phyloP scores from a whole-genome alignment of 1,140 invertebrate species.

The Coenobita brevimanus region DNA sequence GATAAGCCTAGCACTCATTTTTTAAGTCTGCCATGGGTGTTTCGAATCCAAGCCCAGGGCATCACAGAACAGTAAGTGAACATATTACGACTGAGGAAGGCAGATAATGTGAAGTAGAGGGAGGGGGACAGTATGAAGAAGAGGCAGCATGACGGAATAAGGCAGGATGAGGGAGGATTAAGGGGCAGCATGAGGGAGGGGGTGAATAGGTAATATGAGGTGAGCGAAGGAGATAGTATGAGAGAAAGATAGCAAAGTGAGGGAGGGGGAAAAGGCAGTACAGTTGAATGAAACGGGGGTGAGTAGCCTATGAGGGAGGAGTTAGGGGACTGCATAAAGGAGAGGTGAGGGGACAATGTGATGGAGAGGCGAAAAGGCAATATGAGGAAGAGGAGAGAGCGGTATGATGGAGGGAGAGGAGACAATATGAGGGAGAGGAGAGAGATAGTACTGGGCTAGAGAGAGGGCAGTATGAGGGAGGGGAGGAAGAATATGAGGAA shows the following conservation, averaged over 20 bases:
- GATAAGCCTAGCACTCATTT: too few relatives aligned
- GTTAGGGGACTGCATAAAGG: neutral
- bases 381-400: too few relatives aligned
- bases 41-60: too few relatives aligned
- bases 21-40: too few relatives aligned
- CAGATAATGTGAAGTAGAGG: neutral
- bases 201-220: neutral
- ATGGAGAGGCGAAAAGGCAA: neutral
- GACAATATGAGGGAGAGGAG: neutral
- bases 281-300: neutral
- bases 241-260: neutral
- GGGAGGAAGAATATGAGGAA: neutral
- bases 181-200: too few relatives aligned
- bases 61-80: too few relatives aligned
- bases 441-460: neutral
- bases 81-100: too few relatives aligned
- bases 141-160: neutral
- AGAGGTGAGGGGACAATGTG: neutral
- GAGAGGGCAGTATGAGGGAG: neutral
- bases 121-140: neutral
- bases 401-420: too few relatives aligned
- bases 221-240: neutral
- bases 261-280: neutral
- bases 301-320: neutral
- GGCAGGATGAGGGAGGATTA: too few relatives aligned